Percentiles rank a stretch among this genome's conserved stretches.
Conservation (phyloP, 2,113 vertebrate species). For the Megaceryle torquata region DNA sequence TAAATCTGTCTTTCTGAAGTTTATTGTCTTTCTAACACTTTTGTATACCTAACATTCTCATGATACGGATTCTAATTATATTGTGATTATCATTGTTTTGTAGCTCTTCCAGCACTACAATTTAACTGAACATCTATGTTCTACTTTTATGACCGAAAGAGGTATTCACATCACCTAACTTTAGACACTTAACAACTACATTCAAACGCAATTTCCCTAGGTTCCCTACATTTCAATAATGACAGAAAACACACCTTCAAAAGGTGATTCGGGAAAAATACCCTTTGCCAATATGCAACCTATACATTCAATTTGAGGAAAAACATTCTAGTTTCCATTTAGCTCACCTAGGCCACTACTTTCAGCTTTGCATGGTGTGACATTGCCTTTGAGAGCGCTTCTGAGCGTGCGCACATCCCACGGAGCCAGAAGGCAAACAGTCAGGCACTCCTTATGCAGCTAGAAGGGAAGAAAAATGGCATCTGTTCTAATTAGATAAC, state of each 20-base stretch:
- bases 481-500: slow-evolving; percentile 1
- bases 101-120: not conserved
- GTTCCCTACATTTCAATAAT: not conserved
- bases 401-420: not conserved
- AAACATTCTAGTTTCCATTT: not conserved
- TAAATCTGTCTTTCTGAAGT: not conserved
- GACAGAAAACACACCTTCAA: not conserved
- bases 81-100: not conserved
- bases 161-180: not conserved
- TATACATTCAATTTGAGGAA: not conserved
- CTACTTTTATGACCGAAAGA: not conserved
- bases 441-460: not conserved
- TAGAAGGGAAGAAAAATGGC: not conserved
- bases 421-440: accelerated
- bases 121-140: not conserved
- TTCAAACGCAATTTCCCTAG: not conserved
- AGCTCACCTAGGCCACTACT: not conserved
- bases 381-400: accelerated
- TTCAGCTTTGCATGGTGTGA: accelerated
- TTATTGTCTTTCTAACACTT: not conserved
- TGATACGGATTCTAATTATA: not conserved
- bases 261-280: not conserved
- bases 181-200: not conserved
- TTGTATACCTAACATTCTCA: not conserved
- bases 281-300: not conserved